These are phyloP conservation scores for Eupleurogrammus muticus DNA, from an alignment of 2,797 vertebrate genomes.

Conservation along the genomic window DNA sequence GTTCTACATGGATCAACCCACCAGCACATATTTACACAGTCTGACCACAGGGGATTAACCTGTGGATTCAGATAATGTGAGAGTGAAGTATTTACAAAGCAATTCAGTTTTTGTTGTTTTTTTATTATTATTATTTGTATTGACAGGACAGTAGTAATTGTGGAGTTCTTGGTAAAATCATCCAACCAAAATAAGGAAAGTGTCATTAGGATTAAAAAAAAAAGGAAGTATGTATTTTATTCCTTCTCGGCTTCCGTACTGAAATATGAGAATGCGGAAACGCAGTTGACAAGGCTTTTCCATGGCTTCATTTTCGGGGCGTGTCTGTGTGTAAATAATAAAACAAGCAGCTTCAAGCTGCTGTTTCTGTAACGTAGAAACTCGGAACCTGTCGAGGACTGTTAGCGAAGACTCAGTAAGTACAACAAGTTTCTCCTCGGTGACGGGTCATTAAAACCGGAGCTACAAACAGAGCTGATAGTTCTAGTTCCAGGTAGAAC, in stretches of 20 bases:
- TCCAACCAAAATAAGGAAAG: no score
- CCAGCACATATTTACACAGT: no score
- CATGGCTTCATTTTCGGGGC: conserved; percentile 16
- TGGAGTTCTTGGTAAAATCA: no score
- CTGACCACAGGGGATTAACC: no score
- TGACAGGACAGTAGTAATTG: no score
- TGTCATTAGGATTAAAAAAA: background rate
- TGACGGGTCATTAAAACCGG: no score
- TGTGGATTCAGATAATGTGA: no score
- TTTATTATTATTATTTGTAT: background rate
- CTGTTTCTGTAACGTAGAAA: accelerated
- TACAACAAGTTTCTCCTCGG: background rate
- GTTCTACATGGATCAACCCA: no score
- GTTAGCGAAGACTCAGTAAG: conserved; percentile 14
- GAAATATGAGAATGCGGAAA: conserved; percentile 43
- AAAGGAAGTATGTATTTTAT: background rate
- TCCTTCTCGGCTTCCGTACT: conserved; percentile 26
- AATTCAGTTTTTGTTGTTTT: no score
- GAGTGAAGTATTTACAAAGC: no score
- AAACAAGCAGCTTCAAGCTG: background rate
- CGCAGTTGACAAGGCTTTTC: background rate
- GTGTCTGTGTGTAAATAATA: conserved; percentile 32
- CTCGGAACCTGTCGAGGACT: background rate
- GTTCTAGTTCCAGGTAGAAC: background rate
- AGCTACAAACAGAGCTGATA: no score